Conservation (phyloP, 2,888 invertebrate genomes). For the Villa cingulata region DNA sequence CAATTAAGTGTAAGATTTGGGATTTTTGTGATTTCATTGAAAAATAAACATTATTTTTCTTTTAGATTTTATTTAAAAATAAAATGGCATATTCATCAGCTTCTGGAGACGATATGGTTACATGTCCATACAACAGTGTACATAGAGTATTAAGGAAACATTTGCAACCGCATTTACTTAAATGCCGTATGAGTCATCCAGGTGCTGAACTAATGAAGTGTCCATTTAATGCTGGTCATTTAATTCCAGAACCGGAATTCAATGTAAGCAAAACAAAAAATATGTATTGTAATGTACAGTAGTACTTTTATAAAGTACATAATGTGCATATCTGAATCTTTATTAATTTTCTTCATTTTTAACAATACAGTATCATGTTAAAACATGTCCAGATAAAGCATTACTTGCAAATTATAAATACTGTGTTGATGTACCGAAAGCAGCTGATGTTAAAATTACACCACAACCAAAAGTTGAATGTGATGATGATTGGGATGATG, state of each 20-base stretch:
- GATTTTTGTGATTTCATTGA: no score
- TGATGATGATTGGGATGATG: constrained; percentile 8
- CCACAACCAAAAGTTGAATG: neutral
- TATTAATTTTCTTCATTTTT: neutral
- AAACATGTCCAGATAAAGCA: constrained; percentile 2
- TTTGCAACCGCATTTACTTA: constrained; percentile 43
- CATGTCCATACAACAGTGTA: constrained; percentile 43
- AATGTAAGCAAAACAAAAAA: no score
- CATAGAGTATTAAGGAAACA: constrained; percentile 42
- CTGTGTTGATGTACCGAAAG: neutral
- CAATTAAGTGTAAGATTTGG: no score
- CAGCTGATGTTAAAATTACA: neutral
- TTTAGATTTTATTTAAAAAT: neutral
- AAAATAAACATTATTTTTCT: no score
- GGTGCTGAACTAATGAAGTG: constrained; percentile 37
- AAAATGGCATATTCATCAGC: neutral
- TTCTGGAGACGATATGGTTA: constrained; percentile 27
- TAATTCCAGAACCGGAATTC: constrained; percentile 40
- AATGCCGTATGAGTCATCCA: constrained; percentile 41
- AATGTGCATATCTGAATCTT: neutral
- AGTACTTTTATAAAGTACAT: neutral
- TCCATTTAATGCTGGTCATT: constrained; percentile 43
- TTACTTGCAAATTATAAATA: constrained; percentile 3
- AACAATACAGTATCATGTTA: constrained; percentile 1
- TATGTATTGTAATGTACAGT: no score